Conservation (phyloP, 2,888 invertebrate species). For the Eurois occulta region DNA sequence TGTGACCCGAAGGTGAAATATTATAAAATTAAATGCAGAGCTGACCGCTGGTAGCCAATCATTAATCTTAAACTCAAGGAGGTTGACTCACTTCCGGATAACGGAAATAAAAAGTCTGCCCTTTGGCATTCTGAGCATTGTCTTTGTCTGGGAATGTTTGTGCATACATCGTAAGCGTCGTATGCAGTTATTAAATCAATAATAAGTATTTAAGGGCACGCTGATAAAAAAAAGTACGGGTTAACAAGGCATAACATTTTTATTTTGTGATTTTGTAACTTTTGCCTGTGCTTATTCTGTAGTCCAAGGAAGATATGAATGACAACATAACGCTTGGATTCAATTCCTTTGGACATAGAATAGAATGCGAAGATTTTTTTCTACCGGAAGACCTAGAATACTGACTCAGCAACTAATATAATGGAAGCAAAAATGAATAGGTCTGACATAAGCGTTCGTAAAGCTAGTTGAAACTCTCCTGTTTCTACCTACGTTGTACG, state of each 20-base stretch:
- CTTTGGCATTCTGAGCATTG: slow-evolving; percentile 56
- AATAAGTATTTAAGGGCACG: background rate
- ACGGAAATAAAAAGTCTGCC: slow-evolving; percentile 57
- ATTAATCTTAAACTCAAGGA: slow-evolving; percentile 52
- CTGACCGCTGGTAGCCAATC: background rate
- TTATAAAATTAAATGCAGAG: slow-evolving; percentile 31
- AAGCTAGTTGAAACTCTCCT: background rate
- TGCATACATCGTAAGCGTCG: slow-evolving; percentile 2
- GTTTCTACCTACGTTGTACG: background rate
- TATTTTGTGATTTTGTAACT: too few relatives aligned
- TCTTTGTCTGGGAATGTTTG: slow-evolving; percentile 53
- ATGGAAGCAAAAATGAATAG: background rate
- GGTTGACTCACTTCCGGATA: slow-evolving; percentile 56
- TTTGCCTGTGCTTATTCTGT: background rate
- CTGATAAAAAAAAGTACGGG: background rate
- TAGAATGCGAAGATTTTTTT: background rate
- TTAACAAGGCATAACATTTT: background rate
- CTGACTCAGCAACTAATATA: background rate
- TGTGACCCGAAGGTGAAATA: slow-evolving; percentile 36
- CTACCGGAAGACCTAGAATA: background rate
- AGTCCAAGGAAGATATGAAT: background rate
- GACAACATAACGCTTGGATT: background rate
- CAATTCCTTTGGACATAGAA: background rate
- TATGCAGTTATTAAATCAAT: slow-evolving; percentile 7
- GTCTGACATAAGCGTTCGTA: background rate